Evolutionary conservation across 1,140 invertebrate genomes (phyloP).

Genomic region (Danaus melanippus): DNA sequence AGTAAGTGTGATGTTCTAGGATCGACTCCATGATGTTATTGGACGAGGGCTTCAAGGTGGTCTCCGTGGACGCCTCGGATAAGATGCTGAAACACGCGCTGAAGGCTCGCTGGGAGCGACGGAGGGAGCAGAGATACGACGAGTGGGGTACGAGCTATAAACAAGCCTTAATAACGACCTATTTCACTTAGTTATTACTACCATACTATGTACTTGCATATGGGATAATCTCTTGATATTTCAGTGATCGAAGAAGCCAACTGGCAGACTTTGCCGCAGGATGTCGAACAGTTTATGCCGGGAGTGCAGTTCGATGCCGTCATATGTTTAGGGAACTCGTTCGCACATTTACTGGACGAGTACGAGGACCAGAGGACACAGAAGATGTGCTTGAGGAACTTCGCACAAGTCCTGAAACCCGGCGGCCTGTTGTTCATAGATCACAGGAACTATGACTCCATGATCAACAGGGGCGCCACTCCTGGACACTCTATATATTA

Average conservation of each 20-base stretch:
- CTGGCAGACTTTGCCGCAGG: slow-evolving; percentile 82
- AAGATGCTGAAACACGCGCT: slow-evolving; percentile 93
- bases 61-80: slow-evolving; percentile 90
- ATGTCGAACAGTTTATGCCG: slow-evolving; percentile 75
- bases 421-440: slow-evolving; percentile 89
- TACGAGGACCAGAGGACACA: slow-evolving; percentile 85
- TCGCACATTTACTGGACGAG: slow-evolving; percentile 87
- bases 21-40: slow-evolving; percentile 90
- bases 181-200: too few relatives aligned
- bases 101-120: slow-evolving; percentile 85
- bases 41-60: slow-evolving; percentile 88
- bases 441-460: slow-evolving; percentile 90
- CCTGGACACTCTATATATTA: slow-evolving; percentile 89
- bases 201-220: too few relatives aligned
- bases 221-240: slow-evolving; percentile 3
- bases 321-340: slow-evolving; percentile 91
- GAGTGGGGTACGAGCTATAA: slow-evolving; percentile 79
- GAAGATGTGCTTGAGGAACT: slow-evolving; percentile 83
- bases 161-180: too few relatives aligned
- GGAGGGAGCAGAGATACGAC: slow-evolving; percentile 85
- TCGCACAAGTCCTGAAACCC: slow-evolving; percentile 85
- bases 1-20: slow-evolving; percentile 66
- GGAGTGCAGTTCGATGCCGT: slow-evolving; percentile 83
- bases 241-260: slow-evolving; percentile 88
- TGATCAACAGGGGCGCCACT: slow-evolving; percentile 80